phyloP scores from a whole-genome alignment of 2,888 invertebrate species.

The Eutolmus rufibarbis region DNA sequence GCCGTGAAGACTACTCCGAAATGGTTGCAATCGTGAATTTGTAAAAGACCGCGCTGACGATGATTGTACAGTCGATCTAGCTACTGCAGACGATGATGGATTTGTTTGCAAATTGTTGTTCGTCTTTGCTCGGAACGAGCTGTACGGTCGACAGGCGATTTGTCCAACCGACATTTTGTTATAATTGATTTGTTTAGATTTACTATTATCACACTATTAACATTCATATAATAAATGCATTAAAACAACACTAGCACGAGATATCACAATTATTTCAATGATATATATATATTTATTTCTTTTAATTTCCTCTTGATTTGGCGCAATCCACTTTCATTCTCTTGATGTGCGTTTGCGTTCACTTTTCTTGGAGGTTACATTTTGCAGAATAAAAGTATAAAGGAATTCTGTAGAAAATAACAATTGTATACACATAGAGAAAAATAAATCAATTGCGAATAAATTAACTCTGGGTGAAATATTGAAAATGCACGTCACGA shows the following conservation, averaged over 20 bases:
- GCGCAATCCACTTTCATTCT: background rate
- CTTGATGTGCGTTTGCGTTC: background rate
- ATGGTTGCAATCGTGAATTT: conserved; percentile 57
- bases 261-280: conserved; percentile 5
- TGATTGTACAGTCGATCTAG: conserved; percentile 41
- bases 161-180: conserved; percentile 61
- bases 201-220: background rate
- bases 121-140: conserved; percentile 58
- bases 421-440: background rate
- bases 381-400: background rate
- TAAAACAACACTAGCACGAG: background rate
- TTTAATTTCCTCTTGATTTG: background rate
- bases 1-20: conserved; percentile 60
- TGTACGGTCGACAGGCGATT: conserved; percentile 60
- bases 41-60: conserved; percentile 50
- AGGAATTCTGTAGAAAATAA: background rate
- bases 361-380: background rate
- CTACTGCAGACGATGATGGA: conserved; percentile 47
- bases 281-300: background rate
- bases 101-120: conserved; percentile 44
- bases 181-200: background rate
- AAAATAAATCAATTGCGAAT: background rate
- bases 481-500: background rate
- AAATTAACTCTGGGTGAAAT: conserved; percentile 1
- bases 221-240: background rate